Evolutionary conservation across 2,888 invertebrate species (phyloP).

Genomic region (Scrobipalpa costella): DNA sequence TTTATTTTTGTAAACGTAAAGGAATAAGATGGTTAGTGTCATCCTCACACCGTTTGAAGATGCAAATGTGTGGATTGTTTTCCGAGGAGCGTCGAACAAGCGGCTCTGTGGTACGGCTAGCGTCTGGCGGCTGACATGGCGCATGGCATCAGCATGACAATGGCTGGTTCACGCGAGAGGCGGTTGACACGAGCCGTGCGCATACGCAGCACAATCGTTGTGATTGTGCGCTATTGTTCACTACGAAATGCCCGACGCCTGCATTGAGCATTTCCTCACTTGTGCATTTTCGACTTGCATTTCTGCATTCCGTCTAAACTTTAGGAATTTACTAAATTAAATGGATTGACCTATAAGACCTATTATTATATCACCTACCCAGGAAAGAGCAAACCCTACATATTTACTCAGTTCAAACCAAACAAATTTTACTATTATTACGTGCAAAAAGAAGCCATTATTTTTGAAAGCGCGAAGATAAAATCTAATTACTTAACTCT

Average conservation of each 20-base stretch:
- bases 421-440: too few species aligned
- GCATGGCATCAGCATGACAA: slow-evolving; percentile 73
- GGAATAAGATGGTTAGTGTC: slow-evolving; percentile 39
- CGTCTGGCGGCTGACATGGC: too few species aligned
- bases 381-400: too few species aligned
- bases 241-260: slow-evolving; percentile 41
- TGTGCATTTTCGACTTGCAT: slow-evolving; percentile 17
- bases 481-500: slow-evolving; percentile 21
- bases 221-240: slow-evolving; percentile 75
- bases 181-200: slow-evolving; percentile 65
- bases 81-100: slow-evolving; percentile 62
- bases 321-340: too few species aligned
- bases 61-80: slow-evolving; percentile 65
- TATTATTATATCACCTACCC: too few species aligned
- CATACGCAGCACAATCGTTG: slow-evolving; percentile 62
- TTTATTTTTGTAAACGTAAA: slow-evolving; percentile 58
- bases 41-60: slow-evolving; percentile 53
- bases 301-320: background rate
- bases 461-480: background rate
- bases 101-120: too few species aligned
- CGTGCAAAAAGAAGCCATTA: background rate
- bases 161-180: slow-evolving; percentile 60
- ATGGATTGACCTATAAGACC: too few species aligned
- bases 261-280: slow-evolving; percentile 49
- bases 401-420: too few species aligned